phyloP scores from a whole-genome alignment of 2,113 vertebrate species.

The Gasterosteus aculeatus region DNA sequence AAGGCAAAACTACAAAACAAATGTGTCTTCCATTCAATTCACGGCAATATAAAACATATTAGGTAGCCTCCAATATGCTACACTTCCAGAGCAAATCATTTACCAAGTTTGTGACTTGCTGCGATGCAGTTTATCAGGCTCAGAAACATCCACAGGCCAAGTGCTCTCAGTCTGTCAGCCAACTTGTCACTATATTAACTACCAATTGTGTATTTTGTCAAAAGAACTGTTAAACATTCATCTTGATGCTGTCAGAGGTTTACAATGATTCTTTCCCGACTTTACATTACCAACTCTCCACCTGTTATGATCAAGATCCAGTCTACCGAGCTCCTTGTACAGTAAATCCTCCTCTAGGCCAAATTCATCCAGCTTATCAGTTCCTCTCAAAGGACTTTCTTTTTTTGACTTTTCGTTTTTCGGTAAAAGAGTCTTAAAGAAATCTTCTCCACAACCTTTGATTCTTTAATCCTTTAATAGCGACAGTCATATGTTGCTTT shows the following conservation, averaged over 20 bases:
- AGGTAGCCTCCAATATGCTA: background rate
- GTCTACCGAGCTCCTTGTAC: conserved; percentile 9
- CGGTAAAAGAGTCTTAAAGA: background rate
- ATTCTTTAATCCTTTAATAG: background rate
- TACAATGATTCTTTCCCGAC: background rate
- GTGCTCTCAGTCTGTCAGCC: conserved; percentile 18
- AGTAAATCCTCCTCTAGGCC: conserved; percentile 10
- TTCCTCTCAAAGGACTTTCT: background rate
- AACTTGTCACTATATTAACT: background rate
- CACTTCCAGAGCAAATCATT: background rate
- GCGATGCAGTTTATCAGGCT: too few relatives aligned
- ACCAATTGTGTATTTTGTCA: conserved; percentile 4
- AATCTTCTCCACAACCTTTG: background rate
- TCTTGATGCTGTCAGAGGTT: conserved; percentile 6
- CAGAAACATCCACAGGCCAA: conserved; percentile 24
- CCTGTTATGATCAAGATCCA: conserved; percentile 12
- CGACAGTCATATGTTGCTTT: background rate
- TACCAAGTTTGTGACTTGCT: background rate
- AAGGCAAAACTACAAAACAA: background rate
- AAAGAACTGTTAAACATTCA: background rate
- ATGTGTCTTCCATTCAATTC: background rate
- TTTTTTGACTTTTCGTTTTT: background rate
- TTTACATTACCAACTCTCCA: background rate
- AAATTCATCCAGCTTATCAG: conserved; percentile 9
- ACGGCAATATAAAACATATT: background rate